Evolutionary conservation across 2,113 vertebrate species (phyloP).

Genomic region (Neodon shergylaensis): DNA sequence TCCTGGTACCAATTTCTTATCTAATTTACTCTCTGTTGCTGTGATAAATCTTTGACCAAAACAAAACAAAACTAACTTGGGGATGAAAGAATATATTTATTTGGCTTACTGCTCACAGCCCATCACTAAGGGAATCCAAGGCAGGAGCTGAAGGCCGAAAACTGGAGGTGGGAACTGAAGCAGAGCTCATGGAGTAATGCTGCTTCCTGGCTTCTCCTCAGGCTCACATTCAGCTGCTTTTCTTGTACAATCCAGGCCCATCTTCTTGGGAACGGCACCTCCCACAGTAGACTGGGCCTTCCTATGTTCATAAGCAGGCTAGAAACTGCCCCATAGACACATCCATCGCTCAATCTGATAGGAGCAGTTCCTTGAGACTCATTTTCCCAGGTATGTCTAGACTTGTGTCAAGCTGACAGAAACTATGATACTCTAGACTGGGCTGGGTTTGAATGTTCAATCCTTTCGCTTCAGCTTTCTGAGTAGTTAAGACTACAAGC

Average conservation of each 20-base stretch:
- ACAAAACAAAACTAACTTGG: neutral
- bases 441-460: neutral
- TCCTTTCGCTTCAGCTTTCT: neutral
- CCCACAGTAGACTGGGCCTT: neutral
- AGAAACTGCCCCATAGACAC: neutral
- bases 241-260: neutral
- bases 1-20: neutral
- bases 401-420: neutral
- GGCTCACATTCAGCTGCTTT: neutral
- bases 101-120: neutral
- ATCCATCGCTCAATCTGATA: neutral
- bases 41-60: neutral
- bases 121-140: neutral
- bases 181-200: neutral
- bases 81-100: neutral
- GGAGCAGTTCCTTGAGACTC: neutral
- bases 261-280: neutral
- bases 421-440: neutral
- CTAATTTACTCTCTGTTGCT: neutral
- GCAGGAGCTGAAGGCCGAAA: neutral
- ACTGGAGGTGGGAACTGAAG: neutral
- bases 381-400: neutral
- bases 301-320: neutral
- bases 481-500: neutral
- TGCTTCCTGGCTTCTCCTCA: neutral